phyloP scores from a whole-genome alignment of 2,113 vertebrate genomes.

The Lichenostomus cassidix region DNA sequence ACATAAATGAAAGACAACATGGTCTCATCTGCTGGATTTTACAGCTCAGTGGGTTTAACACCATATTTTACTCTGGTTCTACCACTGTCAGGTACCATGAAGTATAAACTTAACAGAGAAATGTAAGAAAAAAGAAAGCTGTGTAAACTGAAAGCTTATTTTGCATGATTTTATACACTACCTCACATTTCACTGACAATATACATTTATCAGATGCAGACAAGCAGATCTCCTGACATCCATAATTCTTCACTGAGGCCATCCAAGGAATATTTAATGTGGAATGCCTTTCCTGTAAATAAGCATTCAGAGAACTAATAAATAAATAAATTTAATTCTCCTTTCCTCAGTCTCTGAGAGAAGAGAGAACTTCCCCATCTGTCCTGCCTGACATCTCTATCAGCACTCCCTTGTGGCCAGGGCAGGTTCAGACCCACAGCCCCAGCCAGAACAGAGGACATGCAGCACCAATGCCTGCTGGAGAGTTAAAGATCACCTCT shows the following conservation, averaged over 20 bases:
- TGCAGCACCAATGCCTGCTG: accelerated
- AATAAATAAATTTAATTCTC: not conserved
- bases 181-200: conserved; percentile 23
- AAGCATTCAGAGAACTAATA: not conserved
- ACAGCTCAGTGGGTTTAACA: not conserved
- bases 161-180: not conserved
- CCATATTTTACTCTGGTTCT: not conserved
- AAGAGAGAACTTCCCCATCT: not conserved
- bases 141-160: conserved; percentile 21
- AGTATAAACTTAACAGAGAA: not conserved
- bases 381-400: conserved; percentile 29
- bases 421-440: not conserved
- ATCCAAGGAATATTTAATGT: not conserved
- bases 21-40: not conserved
- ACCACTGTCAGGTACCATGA: not conserved
- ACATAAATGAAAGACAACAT: not conserved
- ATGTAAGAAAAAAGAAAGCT: not conserved
- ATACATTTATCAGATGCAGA: conserved; percentile 45
- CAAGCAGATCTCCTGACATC: conserved; percentile 21
- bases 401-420: not conserved
- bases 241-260: conserved; percentile 12
- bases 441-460: not conserved
- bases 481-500: conserved; percentile 14
- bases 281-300: not conserved
- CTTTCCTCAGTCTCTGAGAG: not conserved